Percentiles rank a stretch among this genome's conserved stretches.
Evolutionary conservation across 2,888 invertebrate species (phyloP).

Genomic region (Tachystola acroxantha): DNA sequence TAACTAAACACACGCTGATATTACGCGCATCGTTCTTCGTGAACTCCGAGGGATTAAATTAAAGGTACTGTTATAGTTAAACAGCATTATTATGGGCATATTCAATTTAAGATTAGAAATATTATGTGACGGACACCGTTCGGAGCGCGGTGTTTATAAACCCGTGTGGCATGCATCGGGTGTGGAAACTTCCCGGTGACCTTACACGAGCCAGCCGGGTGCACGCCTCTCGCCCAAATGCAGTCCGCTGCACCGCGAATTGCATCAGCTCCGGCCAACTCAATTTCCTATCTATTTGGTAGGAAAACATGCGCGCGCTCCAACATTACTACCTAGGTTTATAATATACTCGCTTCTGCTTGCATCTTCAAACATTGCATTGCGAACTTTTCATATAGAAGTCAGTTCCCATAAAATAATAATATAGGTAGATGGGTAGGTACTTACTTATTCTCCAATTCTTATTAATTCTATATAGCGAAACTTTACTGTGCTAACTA

Average conservation of each 20-base stretch:
- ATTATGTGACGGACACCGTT: no score
- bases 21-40: slow-evolving; percentile 33
- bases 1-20: slow-evolving; percentile 20
- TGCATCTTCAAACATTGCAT: background rate
- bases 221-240: slow-evolving; percentile 30
- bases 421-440: no score
- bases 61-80: slow-evolving; percentile 49
- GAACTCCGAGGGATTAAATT: slow-evolving; percentile 24
- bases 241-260: slow-evolving; percentile 12
- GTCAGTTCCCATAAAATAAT: no score
- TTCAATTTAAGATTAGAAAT: background rate
- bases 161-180: slow-evolving; percentile 19
- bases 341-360: background rate
- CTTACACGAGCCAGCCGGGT: slow-evolving; percentile 39
- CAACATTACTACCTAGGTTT: background rate
- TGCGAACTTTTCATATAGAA: background rate
- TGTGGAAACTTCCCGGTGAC: slow-evolving; percentile 48
- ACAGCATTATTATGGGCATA: background rate
- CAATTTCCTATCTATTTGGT: background rate
- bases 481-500: no score
- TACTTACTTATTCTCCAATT: no score
- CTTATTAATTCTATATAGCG: no score
- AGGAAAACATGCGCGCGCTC: background rate
- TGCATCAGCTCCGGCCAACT: slow-evolving; percentile 3
- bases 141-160: slow-evolving; percentile 18